Evolutionary conservation across 2,113 vertebrate genomes (phyloP), one percentile per base, ranked within the genome.

Genomic region (pig (Sus scrofa)): DNA sequence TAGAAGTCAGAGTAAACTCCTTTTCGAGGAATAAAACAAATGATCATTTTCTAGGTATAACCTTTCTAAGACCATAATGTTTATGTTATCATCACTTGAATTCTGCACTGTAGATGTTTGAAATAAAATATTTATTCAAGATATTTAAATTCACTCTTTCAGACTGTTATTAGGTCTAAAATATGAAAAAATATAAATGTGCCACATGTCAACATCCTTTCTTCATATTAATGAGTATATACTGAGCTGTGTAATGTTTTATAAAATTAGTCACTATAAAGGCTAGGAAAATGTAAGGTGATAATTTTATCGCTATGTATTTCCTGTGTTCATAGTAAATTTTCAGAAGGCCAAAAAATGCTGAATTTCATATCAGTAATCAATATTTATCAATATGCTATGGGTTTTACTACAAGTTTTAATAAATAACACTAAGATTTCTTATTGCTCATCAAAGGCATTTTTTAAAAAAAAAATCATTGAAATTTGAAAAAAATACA

Each of bases 381-480:
- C 50, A 86, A 52, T 70, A 74, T 62, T 81, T 83, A 60, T 89
- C 78, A 90, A 79, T 91, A 70, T 34, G 32, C 52, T 78, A 60
- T 54, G 32, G 24, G 19, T 67, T 81, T 82, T 91, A 1, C n/a
- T 81, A 7, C 27, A n/a, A n/a, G 2, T 22, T 70, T 92, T 92
- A 74, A 75, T 71, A 93, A 95, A 56, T 89, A 89, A 79, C 74
- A 79, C 13, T 96, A 44, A 90, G 0, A 34, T 88, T 83, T 52
- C 7, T 88, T 88, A 87, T 65, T 79, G 27, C 34, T 84, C 50
- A 86, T 70, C 14, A 44, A 56, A 83, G 26, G 12, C 7, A 34
- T 92, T 91, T 54, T 50, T 26, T n/a, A n/a, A n/a, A 87, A 26
- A 93, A 84, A 62, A 52, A 92, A 84, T 86, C 73, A 6, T 34